These are phyloP conservation scores for Heliconius nattereri DNA, from an alignment of 1,140 invertebrate species.

Conservation along the genomic window DNA sequence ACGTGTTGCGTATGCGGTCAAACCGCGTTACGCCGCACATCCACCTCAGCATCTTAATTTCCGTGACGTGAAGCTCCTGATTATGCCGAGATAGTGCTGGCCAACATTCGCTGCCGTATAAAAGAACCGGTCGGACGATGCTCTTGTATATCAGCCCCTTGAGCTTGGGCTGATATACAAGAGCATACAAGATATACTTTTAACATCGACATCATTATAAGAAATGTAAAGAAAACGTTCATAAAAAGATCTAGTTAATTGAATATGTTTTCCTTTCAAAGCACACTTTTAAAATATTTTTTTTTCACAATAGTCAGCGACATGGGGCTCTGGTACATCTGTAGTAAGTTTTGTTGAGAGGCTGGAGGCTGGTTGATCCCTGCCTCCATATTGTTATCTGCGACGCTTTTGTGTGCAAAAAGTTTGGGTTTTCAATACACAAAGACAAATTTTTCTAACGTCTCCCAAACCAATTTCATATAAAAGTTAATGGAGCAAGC, in stretches of 20 bases:
- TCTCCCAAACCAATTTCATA: constrained; percentile 18
- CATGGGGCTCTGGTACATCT: background rate
- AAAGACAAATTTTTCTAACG: constrained; percentile 17
- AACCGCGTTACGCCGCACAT: no score
- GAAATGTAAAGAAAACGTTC: background rate
- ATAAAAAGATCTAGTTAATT: background rate
- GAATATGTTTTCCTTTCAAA: constrained; percentile 9
- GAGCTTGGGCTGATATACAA: no score
- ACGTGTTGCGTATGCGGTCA: no score
- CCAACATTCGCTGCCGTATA: no score
- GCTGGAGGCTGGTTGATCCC: background rate
- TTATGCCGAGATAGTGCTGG: no score
- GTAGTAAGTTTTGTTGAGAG: background rate
- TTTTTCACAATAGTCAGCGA: constrained; percentile 10
- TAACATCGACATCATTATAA: constrained; percentile 3
- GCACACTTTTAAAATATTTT: no score
- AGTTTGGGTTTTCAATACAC: constrained; percentile 16
- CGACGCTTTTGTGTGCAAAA: constrained; percentile 14
- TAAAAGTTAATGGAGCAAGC: constrained; percentile 14
- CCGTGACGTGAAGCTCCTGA: no score
- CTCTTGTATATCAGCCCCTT: no score
- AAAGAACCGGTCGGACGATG: no score
- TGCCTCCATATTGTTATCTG: constrained; percentile 18
- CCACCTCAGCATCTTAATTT: no score
- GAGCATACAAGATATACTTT: no score